These are phyloP conservation scores for Microplitis mediator DNA, from an alignment of 1,140 invertebrate species.

Conservation along the genomic window DNA sequence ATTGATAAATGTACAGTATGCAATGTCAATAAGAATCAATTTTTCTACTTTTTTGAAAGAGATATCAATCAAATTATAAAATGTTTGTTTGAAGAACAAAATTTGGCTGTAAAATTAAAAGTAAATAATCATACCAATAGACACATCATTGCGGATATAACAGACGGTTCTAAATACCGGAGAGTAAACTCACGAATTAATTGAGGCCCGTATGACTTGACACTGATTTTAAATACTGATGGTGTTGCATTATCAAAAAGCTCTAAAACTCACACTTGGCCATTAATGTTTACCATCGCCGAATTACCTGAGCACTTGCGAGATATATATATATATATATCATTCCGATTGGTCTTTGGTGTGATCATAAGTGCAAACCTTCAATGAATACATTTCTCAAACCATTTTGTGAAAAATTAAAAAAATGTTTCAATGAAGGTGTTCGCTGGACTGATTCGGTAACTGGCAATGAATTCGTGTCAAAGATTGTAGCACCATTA, in stretches of 20 bases:
- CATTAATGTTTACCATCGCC: constrained; percentile 19
- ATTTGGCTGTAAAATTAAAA: constrained; percentile 27
- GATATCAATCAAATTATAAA: constrained; percentile 12
- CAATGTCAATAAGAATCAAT: neutral
- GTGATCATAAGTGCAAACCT: constrained; percentile 11
- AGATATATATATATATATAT: too few species aligned
- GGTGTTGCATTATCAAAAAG: constrained; percentile 28
- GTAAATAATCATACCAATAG: neutral
- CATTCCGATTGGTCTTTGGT: too few species aligned
- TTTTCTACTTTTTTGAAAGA: neutral
- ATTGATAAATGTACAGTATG: neutral
- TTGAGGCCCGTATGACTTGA: constrained; percentile 23
- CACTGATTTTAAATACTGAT: constrained; percentile 33
- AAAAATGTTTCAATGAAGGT: constrained; percentile 9
- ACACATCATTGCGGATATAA: constrained; percentile 28
- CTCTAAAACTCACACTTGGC: constrained; percentile 26
- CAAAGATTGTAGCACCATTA: constrained; percentile 20
- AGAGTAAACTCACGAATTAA: constrained; percentile 27
- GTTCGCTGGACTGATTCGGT: constrained; percentile 17
- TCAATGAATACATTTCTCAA: constrained; percentile 22
- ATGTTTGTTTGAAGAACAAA: constrained; percentile 27
- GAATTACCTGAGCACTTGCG: too few species aligned
- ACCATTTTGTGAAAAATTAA: constrained; percentile 16
- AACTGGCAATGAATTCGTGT: neutral
- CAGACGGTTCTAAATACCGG: constrained; percentile 28